Evolutionary conservation across 2,113 vertebrate genomes (phyloP), one percentile per base, ranked within the genome.

Genomic region (Solea solea): DNA sequence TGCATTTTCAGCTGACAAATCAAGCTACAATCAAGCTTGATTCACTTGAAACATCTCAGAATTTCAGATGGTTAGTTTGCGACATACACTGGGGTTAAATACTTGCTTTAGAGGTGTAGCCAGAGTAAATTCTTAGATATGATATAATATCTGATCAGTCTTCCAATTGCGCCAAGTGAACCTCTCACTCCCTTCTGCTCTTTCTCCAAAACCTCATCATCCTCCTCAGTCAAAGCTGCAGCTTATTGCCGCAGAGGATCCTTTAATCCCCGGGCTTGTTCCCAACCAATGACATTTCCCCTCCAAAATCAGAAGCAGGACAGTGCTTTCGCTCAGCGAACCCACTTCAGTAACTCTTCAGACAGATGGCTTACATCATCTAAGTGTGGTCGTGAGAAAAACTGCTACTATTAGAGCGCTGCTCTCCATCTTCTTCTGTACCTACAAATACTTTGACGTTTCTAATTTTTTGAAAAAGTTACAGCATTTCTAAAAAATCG

Each of bases 271-370:
- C 14, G 25, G 51, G 48, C 69, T 55, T 28, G 44, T 41, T 72
- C n/a, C 67, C 56, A 70, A 79, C 80, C 82, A 51, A 34, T 52
- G 41, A 80, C 59, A 52, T 69, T 55, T 76, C 41, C 60, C 65
- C 53, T 67, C 52, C 28, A 48, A 61, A 83, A 87, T 89, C 34
- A 70, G 76, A 87, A 88, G 56, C 81, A 83, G 73, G 64, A 61
- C 50, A 44, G 7, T 9, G 50, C 69, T 76, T 72, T 54, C 39
- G 27, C 76, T 66, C 57, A 45, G 69, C 49, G 54, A 80, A 46
- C 11, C 58, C 16, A 9, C 61, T 75, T 59, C 71, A 67, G 52
- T 54, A 28, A 25, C 61, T 65, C 61, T 21, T 50, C 42, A 73
- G 73, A 59, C 74, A 71, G 44, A 80, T 56, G 60, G 46, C 70